These are phyloP conservation scores for Phalangium opilio DNA, from an alignment of 2,888 invertebrate species.

Conservation along the genomic window DNA sequence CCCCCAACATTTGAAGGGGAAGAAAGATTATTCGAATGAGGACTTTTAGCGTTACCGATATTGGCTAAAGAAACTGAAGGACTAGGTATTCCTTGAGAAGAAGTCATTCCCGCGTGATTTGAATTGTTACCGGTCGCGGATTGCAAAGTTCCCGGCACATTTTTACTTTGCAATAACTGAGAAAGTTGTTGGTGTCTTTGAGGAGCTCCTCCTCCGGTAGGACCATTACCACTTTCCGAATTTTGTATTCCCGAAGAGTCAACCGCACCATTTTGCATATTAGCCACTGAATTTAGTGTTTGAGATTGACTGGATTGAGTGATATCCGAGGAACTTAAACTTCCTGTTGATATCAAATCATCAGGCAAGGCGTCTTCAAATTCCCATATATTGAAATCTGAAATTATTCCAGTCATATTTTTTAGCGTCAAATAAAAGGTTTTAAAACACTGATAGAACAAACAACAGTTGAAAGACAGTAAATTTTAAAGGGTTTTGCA, in stretches of 20 bases:
- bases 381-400: constrained; percentile 62
- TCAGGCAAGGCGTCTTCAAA: constrained; percentile 79
- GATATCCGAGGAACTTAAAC: constrained; percentile 11
- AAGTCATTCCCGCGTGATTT: constrained; percentile 12
- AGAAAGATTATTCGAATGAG: constrained; percentile 34
- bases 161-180: constrained; percentile 20
- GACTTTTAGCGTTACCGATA: constrained; percentile 20
- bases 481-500: too few relatives aligned
- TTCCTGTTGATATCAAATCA: constrained; percentile 48
- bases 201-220: constrained; percentile 5
- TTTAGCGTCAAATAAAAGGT: too few relatives aligned
- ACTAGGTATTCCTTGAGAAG: constrained; percentile 15
- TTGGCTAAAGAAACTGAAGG: constrained; percentile 17
- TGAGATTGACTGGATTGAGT: constrained; percentile 6
- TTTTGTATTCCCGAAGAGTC: constrained; percentile 11
- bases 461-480: too few relatives aligned
- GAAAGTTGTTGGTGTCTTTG: constrained; percentile 20
- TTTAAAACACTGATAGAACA: too few relatives aligned
- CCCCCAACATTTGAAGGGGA: constrained; percentile 63
- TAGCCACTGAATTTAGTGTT: background rate
- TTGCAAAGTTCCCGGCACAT: constrained; percentile 9
- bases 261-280: constrained; percentile 19
- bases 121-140: constrained; percentile 10
- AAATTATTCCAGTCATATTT: too few relatives aligned
- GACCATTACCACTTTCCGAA: constrained; percentile 4